Evolutionary conservation across 2,113 vertebrate species (phyloP).

Genomic region (Rhinoderma darwinii): DNA sequence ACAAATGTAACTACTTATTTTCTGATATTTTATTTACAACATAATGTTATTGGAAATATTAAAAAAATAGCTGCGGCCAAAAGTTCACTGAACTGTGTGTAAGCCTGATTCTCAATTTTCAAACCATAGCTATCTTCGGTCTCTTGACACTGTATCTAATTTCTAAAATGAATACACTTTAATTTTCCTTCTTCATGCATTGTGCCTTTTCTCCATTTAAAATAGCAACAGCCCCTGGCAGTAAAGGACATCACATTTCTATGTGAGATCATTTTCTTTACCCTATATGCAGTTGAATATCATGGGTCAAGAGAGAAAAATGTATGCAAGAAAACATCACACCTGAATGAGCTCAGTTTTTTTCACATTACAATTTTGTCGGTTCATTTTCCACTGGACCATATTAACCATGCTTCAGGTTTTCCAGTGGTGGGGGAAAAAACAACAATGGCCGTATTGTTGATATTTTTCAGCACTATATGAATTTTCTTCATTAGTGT

Average conservation of each 20-base stretch:
- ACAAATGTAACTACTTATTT: neutral
- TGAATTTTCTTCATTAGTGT: constrained; percentile 67
- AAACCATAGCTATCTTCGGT: constrained; percentile 76
- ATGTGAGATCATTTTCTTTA: constrained; percentile 75
- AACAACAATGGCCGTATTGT: constrained; percentile 56
- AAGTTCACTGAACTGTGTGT: constrained; percentile 81
- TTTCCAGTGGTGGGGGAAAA: constrained; percentile 60
- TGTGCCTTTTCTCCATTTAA: constrained; percentile 86
- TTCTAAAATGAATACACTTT: constrained; percentile 88
- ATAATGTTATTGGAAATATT: constrained; percentile 15
- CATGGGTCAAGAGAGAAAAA: constrained; percentile 85
- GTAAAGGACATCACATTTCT: constrained; percentile 86
- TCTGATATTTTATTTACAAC: constrained; percentile 34
- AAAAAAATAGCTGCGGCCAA: constrained; percentile 67
- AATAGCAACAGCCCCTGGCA: constrained; percentile 84
- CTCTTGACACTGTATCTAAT: constrained; percentile 85
- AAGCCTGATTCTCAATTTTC: constrained; percentile 74
- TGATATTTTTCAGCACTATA: constrained; percentile 64
- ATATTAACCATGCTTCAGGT: constrained; percentile 79
- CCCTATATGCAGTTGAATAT: constrained; percentile 73
- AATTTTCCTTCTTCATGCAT: constrained; percentile 88
- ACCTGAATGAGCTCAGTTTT: constrained; percentile 78
- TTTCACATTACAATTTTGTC: constrained; percentile 84
- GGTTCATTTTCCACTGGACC: constrained; percentile 82
- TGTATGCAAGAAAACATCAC: constrained; percentile 84